These are phyloP conservation scores for Suricata suricatta DNA, from an alignment of 2,113 vertebrate species.

Conservation along the genomic window DNA sequence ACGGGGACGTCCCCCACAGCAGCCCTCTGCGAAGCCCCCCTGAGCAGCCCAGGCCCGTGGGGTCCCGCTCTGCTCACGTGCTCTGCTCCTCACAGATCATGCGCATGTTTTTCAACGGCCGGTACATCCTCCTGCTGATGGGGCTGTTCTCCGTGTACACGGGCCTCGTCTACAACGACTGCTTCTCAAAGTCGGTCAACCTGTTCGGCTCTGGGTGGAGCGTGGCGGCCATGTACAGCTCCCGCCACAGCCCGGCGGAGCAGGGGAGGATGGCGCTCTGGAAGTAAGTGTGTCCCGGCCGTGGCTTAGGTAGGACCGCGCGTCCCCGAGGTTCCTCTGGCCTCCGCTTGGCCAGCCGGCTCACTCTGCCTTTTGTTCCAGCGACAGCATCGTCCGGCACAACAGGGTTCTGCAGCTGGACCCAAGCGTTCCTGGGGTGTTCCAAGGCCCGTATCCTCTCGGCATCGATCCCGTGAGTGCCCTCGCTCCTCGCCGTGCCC, in stretches of 20 bases:
- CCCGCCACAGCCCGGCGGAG: not conserved
- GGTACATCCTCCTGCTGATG: constrained; percentile 98
- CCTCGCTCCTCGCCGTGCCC: rapidly evolving
- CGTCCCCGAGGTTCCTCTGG: rapidly evolving
- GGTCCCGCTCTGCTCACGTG: rapidly evolving
- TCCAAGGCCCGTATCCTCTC: constrained; percentile 93
- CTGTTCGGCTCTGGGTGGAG: constrained; percentile 96
- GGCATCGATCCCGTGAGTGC: constrained; percentile 96
- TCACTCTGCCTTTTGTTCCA: constrained; percentile 50
- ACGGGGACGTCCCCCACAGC: rapidly evolving
- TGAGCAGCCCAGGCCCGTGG: rapidly evolving
- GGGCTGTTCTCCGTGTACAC: constrained; percentile 97
- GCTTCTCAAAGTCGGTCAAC: constrained; percentile 97
- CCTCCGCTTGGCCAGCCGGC: rapidly evolving
- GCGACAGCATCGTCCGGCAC: constrained; percentile 65
- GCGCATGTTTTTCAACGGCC: constrained; percentile 95
- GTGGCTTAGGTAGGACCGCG: rapidly evolving
- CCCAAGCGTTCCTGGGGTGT: constrained; percentile 92
- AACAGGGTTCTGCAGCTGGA: constrained; percentile 87
- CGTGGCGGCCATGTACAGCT: constrained; percentile 89
- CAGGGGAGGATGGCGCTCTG: not conserved
- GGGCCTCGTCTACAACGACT: constrained; percentile 98
- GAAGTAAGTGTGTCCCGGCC: constrained; percentile 50
- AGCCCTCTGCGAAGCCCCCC: not conserved
- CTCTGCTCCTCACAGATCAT: constrained; percentile 86